These are phyloP conservation scores for Parasteatoda tepidariorum DNA, from an alignment of 1,140 invertebrate genomes.

Conservation along the genomic window DNA sequence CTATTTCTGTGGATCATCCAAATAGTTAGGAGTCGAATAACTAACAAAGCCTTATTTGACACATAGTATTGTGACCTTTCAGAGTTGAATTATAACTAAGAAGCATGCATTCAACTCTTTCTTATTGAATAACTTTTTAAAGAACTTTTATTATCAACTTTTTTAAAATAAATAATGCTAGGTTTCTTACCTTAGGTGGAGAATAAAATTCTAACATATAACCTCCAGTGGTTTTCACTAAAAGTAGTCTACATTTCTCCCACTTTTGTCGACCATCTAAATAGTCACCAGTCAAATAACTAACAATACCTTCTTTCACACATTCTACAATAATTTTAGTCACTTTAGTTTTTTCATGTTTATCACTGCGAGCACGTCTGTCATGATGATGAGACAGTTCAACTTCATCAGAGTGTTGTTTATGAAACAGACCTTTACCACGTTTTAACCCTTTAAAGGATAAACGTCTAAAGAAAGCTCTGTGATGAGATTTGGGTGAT, in stretches of 20 bases:
- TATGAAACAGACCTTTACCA: slow-evolving; percentile 87
- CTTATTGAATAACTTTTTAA: too few species aligned
- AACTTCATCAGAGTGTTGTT: slow-evolving; percentile 90
- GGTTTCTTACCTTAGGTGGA: slow-evolving; percentile 83
- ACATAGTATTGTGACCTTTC: too few species aligned
- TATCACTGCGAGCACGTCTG: slow-evolving; percentile 69
- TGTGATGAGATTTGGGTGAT: slow-evolving; percentile 82
- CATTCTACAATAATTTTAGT: slow-evolving; percentile 93
- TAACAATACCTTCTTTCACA: slow-evolving; percentile 91
- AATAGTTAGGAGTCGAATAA: too few species aligned
- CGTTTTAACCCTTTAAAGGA: slow-evolving; percentile 89
- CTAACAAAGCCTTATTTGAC: slow-evolving; percentile 93
- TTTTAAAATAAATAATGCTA: too few species aligned
- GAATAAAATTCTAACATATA: slow-evolving; percentile 97
- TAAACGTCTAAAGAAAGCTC: slow-evolving; percentile 82
- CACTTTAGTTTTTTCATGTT: slow-evolving; percentile 84
- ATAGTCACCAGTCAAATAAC: slow-evolving; percentile 88
- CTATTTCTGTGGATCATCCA: too few species aligned
- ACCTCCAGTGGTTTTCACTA: slow-evolving; percentile 91
- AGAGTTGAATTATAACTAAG: too few species aligned
- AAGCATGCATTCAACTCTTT: too few species aligned
- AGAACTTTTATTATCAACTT: too few species aligned
- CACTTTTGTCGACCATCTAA: slow-evolving; percentile 92
- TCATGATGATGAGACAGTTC: slow-evolving; percentile 75
- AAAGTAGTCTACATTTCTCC: slow-evolving; percentile 90